Evolutionary conservation across 2,888 invertebrate species (phyloP), one percentile per base, ranked within the genome.

Genomic region (Carcina quercana): DNA sequence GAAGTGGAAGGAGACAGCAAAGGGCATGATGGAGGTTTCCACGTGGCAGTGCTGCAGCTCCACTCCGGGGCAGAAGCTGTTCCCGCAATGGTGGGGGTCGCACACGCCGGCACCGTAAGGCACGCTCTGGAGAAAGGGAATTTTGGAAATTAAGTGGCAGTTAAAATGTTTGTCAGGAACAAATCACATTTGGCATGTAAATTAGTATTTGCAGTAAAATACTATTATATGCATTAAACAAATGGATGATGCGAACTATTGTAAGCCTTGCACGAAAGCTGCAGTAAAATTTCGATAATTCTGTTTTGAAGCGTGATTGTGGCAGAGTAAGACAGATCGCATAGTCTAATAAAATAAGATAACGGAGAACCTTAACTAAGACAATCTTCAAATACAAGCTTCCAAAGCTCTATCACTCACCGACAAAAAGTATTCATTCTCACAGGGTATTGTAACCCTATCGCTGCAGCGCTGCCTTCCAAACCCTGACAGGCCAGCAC

Each of bases 381-480:
- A n/a, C n/a, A n/a, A n/a, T n/a, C n/a, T n/a, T n/a, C n/a, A n/a
- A n/a, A n/a, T n/a, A n/a, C n/a, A n/a, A n/a, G n/a, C n/a, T n/a
- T n/a, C n/a, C n/a, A n/a, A n/a, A n/a, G 6, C 20, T 19, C n/a
- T n/a, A 17, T 14, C 8, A 67, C 75, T 78, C 44, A 88, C 92
- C 79, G 90, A 89, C 37, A 94, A 86, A 55, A 94, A 91, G 59
- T 94, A 94, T 54, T 94, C 94, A 33, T 91, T 90, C 56, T 94
- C 93, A 50, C 94, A 94, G 0, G 94, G 92, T 72, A 94, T 89
- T 1, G 93, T 88, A 28, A 94, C 87, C 28, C 91, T 86, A 59
- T 94, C 93, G 8, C 73, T 75, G 57, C 94, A 94, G 0, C 85
- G 64, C 43, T 73, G 75, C 21, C 85, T 48, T 0, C 79, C 78